Evolutionary conservation across 1,140 invertebrate genomes (phyloP).

Genomic region (Aphidius gifuensis): DNA sequence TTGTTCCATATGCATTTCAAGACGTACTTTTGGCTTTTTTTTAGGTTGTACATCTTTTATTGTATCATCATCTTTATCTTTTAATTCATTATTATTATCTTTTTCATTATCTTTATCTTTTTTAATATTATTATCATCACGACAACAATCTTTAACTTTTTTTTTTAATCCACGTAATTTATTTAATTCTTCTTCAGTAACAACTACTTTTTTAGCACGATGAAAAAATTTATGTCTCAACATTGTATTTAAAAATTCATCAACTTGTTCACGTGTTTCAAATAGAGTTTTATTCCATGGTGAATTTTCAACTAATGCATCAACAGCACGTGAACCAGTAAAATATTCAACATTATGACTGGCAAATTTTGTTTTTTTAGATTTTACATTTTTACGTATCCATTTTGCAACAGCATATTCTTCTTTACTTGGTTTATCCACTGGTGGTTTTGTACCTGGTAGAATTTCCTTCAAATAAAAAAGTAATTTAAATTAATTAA

Average conservation of each 20-base stretch:
- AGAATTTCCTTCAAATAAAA: slow-evolving; percentile 56
- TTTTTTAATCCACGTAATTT: slow-evolving; percentile 64
- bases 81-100: slow-evolving; percentile 57
- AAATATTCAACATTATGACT: slow-evolving; percentile 97
- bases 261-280: slow-evolving; percentile 73
- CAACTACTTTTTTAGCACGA: slow-evolving; percentile 78
- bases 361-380: slow-evolving; percentile 89
- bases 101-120: slow-evolving; percentile 48
- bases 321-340: slow-evolving; percentile 88
- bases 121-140: slow-evolving; percentile 52
- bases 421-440: slow-evolving; percentile 81
- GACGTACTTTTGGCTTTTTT: slow-evolving; percentile 60
- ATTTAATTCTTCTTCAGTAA: slow-evolving; percentile 48
- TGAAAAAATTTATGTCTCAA: slow-evolving; percentile 93
- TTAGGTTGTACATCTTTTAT: slow-evolving; percentile 38
- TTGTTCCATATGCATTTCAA: slow-evolving; percentile 96
- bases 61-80: slow-evolving; percentile 44
- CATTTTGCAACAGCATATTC: slow-evolving; percentile 93
- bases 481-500: slow-evolving; percentile 8
- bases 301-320: slow-evolving; percentile 81
- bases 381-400: slow-evolving; percentile 87
- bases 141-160: slow-evolving; percentile 65
- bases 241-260: slow-evolving; percentile 80
- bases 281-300: slow-evolving; percentile 88
- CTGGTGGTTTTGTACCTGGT: slow-evolving; percentile 53